phyloP scores from a whole-genome alignment of 2,797 vertebrate genomes.

The Cirrhinus mrigala region DNA sequence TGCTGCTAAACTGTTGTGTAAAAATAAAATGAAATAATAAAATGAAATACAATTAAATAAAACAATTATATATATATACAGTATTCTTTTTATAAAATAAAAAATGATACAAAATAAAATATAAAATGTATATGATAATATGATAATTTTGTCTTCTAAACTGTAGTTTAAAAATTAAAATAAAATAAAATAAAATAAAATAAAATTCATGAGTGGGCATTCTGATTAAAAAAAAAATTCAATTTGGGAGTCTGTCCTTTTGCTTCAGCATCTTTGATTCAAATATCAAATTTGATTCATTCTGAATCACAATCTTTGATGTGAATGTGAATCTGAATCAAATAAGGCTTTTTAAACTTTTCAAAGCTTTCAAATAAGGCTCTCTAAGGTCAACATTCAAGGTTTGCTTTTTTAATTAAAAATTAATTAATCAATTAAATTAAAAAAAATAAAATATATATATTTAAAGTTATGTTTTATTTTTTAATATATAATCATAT shows the following conservation, averaged over 20 bases:
- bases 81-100: no score
- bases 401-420: no score
- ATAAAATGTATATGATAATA: no score
- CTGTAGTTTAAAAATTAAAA: no score
- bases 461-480: not conserved
- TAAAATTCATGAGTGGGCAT: not conserved
- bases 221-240: not conserved
- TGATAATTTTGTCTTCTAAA: not conserved
- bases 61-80: no score
- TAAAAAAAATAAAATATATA: no score
- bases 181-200: not conserved
- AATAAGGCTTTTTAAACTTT: not conserved
- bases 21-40: no score
- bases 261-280: not conserved
- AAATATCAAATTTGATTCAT: not conserved
- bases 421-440: no score
- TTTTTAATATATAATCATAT: not conserved
- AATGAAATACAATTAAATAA: no score
- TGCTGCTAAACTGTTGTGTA: no score
- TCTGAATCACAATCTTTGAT: not conserved
- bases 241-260: not conserved
- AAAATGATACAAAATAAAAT: not conserved
- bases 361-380: no score
- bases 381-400: no score
- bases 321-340: not conserved